A percentile compares a stretch with the other conserved stretches of the same genome.
These are phyloP conservation scores for Pandion haliaetus DNA, from an alignment of 2,113 vertebrate genomes.

Conservation along the genomic window DNA sequence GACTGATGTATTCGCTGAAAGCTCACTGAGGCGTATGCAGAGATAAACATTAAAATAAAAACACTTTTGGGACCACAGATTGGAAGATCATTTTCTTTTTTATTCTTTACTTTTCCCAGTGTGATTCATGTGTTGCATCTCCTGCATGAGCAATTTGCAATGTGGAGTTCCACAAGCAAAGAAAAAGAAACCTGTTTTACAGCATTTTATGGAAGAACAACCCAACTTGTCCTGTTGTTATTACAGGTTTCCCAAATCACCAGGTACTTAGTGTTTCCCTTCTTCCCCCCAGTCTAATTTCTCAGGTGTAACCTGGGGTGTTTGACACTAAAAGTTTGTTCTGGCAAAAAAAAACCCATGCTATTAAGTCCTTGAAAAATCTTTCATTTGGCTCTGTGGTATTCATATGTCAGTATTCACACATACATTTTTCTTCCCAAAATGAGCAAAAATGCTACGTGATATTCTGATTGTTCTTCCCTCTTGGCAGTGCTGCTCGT, in stretches of 20 bases:
- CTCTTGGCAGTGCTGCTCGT: neutral
- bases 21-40: neutral
- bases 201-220: neutral
- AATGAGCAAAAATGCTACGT: neutral
- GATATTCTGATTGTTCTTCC: neutral
- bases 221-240: neutral
- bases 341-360: rapidly evolving
- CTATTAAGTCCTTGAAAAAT: neutral
- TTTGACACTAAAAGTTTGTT: neutral
- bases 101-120: neutral
- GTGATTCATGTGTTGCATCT: neutral
- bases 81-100: neutral
- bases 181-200: neutral
- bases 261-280: neutral
- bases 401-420: neutral
- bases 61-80: neutral
- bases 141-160: neutral
- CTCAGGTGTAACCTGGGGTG: neutral
- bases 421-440: neutral
- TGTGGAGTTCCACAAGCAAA: neutral
- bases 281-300: neutral
- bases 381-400: neutral
- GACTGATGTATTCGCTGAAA: neutral
- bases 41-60: neutral
- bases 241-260: neutral